Percentiles rank a stretch among this genome's conserved stretches.
Evolutionary conservation across 2,797 vertebrate species (phyloP).

Genomic region (Poeciliopsis infans): DNA sequence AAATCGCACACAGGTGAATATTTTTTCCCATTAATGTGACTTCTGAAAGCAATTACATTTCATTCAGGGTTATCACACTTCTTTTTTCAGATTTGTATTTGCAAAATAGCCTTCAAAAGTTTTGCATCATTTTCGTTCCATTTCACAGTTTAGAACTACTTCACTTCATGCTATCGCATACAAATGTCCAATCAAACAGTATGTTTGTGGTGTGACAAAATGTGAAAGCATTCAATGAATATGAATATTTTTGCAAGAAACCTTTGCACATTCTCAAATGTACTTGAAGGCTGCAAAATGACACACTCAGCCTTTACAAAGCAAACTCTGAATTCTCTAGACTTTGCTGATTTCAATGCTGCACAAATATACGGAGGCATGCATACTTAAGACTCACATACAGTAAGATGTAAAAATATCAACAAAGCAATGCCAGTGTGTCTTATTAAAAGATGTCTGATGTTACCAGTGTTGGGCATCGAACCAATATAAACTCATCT

Average conservation of each 20-base stretch:
- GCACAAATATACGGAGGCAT: background rate
- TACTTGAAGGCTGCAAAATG: background rate
- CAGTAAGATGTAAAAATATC: slow-evolving; percentile 31
- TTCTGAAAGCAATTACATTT: background rate
- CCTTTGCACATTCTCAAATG: background rate
- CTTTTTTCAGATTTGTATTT: background rate
- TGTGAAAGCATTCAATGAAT: background rate
- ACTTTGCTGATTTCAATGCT: background rate
- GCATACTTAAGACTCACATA: background rate
- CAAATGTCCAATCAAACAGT: background rate
- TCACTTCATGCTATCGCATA: background rate
- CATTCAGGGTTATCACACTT: background rate
- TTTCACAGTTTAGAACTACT: background rate
- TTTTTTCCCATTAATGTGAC: background rate
- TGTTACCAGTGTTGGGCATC: slow-evolving; percentile 50
- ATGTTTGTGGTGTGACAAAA: background rate
- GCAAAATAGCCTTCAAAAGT: background rate
- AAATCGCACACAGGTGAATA: background rate
- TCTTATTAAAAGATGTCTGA: slow-evolving; percentile 49
- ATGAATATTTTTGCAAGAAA: background rate
- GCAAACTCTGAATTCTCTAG: slow-evolving; percentile 2
- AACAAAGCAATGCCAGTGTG: slow-evolving; percentile 13
- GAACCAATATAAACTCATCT: slow-evolving; percentile 57
- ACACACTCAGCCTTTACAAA: background rate
- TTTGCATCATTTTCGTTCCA: background rate